A percentile compares a stretch with the other conserved stretches of the same genome.
Conservation (phyloP, 2,113 vertebrate species). For the Gymnarchus niloticus region DNA sequence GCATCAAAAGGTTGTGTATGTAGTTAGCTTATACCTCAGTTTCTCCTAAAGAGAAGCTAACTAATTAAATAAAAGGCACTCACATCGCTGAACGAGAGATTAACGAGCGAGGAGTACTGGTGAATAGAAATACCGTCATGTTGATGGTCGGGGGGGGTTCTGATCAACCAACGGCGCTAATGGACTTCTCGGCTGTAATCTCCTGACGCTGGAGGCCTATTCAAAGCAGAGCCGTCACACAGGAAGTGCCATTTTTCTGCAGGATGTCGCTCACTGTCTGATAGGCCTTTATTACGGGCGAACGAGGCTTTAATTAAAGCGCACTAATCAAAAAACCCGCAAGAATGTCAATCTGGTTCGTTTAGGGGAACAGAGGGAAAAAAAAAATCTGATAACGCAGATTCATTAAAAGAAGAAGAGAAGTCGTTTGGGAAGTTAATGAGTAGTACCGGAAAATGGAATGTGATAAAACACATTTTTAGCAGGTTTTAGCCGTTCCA, state of each 20-base stretch:
- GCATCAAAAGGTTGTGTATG: slow-evolving; percentile 8
- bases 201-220: slow-evolving; percentile 7
- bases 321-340: slow-evolving; percentile 27
- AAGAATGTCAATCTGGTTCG: slow-evolving; percentile 3
- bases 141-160: neutral
- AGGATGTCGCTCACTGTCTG: neutral
- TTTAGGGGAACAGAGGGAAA: slow-evolving; percentile 15
- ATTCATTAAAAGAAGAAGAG: slow-evolving; percentile 14
- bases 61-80: slow-evolving; percentile 26
- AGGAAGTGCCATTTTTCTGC: neutral
- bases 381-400: slow-evolving; percentile 20
- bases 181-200: slow-evolving; percentile 12
- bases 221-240: neutral
- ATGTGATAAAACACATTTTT: slow-evolving; percentile 4
- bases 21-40: neutral
- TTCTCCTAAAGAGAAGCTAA: neutral
- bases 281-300: neutral
- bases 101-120: slow-evolving; percentile 18
- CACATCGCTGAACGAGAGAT: slow-evolving; percentile 19
- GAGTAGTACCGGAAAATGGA: neutral
- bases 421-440: neutral
- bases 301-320: slow-evolving; percentile 31
- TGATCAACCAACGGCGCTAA: slow-evolving; percentile 12
- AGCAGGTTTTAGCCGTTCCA: neutral
- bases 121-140: neutral